Evolutionary conservation across 2,113 vertebrate genomes (phyloP).

Genomic region (Pyxicephalus adspersus): DNA sequence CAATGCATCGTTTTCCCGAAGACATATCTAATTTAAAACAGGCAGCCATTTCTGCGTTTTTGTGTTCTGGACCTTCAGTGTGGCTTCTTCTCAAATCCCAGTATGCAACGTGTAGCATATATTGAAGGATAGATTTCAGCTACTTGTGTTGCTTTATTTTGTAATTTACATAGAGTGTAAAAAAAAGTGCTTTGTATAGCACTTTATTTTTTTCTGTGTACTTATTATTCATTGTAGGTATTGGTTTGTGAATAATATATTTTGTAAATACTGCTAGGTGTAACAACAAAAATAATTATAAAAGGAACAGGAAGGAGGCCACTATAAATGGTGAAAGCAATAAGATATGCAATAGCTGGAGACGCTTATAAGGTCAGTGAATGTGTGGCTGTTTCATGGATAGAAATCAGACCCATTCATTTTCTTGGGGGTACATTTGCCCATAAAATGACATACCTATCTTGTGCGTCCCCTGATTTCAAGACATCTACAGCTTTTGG

Average conservation of each 20-base stretch:
- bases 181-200: neutral
- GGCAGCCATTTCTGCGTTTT: slow-evolving; percentile 53
- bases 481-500: too few species aligned
- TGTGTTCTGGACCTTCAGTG: slow-evolving; percentile 28
- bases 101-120: slow-evolving; percentile 52
- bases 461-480: too few species aligned
- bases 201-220: slow-evolving; percentile 42
- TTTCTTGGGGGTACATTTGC: too few species aligned
- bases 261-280: slow-evolving; percentile 52
- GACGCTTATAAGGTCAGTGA: neutral
- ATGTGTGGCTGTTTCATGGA: neutral
- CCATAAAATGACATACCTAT: too few species aligned
- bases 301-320: slow-evolving; percentile 10
- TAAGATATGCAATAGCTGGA: slow-evolving; percentile 13
- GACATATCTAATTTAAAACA: slow-evolving; percentile 1
- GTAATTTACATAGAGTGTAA: slow-evolving; percentile 52
- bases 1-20: slow-evolving; percentile 43
- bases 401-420: too few species aligned
- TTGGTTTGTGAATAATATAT: slow-evolving; percentile 51
- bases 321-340: slow-evolving; percentile 33
- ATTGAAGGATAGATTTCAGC: neutral
- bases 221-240: slow-evolving; percentile 28
- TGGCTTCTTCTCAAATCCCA: slow-evolving; percentile 46
- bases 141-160: slow-evolving; percentile 34
- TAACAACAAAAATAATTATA: slow-evolving; percentile 37